Evolutionary conservation across 2,113 vertebrate genomes (phyloP), one percentile per base, ranked within the genome.

Genomic region (Equus przewalskii): DNA sequence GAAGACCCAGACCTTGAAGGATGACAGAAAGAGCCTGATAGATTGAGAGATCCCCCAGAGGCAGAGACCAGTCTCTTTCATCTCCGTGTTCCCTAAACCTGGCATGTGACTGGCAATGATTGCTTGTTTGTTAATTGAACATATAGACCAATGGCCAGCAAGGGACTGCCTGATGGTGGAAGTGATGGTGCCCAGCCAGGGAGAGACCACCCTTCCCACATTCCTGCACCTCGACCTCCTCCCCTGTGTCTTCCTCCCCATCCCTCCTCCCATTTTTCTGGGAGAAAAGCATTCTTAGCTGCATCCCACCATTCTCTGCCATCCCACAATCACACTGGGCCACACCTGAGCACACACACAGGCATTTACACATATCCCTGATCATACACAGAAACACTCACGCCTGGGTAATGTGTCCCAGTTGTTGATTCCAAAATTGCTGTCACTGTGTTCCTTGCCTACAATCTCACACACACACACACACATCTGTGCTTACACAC

Each of bases 1-100:
- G 49, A 78, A 36, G 33, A 94, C n/a, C 28, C 16, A 80, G 84
- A 46, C 3, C 70, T 49, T 26, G 30, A 92, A 95, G 67, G 69
- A 81, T 70, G 67, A 60, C 65, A 49, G 14, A 69, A 44, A 46
- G 18, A 80, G 10, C 14, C 36, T 93, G 90, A 70, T 33, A 46
- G 82, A 81, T 36, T 62, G 41, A 7, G 24, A 41, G 24, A 22
- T 36, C 49, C 36, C 78, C 33, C 58, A 60, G n/a, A n/a, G 36
- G 65, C 70, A 83, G 44, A 21, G 49, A 46, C 24, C 36, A 64
- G 58, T 65, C 36, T 60, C 51, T 82, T 92, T 93, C 91, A 58
- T 92, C 26, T 95, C 83, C 72, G 44, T n/a, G 33, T 36, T 91
- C 86, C 78, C 72, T 56, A 26, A 79, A 73, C 67, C 82, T 92